Evolutionary conservation across 2,797 vertebrate genomes (phyloP).

Genomic region (Dallia pectoralis): DNA sequence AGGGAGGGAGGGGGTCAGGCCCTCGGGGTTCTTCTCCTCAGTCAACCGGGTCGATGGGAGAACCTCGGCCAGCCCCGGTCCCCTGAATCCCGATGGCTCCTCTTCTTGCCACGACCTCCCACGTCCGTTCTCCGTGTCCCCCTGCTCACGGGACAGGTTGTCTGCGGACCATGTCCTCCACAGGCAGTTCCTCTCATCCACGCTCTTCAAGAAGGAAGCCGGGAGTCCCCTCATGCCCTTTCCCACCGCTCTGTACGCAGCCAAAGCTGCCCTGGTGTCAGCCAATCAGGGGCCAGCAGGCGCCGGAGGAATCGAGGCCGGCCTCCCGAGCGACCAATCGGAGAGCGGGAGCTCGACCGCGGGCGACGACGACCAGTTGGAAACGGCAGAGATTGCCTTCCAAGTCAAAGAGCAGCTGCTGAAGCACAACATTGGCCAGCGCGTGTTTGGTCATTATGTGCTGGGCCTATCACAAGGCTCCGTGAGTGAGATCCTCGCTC

Average conservation of each 20-base stretch:
- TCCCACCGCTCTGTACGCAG: constrained; percentile 79
- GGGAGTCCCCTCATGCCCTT: constrained; percentile 68
- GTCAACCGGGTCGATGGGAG: constrained; percentile 79
- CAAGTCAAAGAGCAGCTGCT: constrained; percentile 98
- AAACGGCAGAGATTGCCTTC: constrained; percentile 95
- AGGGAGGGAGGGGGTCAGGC: constrained; percentile 75
- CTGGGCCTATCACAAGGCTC: constrained; percentile 97
- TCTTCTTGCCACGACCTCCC: constrained; percentile 68
- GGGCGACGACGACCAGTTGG: constrained; percentile 88
- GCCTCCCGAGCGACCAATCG: constrained; percentile 77
- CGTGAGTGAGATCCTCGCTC: constrained; percentile 95
- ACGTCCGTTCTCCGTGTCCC: constrained; percentile 81
- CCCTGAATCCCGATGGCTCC: constrained; percentile 67
- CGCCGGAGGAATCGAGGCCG: constrained; percentile 58
- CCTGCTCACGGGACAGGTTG: constrained; percentile 78
- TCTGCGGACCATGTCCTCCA: constrained; percentile 77
- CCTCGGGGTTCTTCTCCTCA: constrained; percentile 78
- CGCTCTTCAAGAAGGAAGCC: constrained; percentile 81
- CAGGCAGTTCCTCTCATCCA: constrained; percentile 80
- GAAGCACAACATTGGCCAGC: constrained; percentile 98
- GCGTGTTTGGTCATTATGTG: constrained; percentile 97
- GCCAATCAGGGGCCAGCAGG: constrained; percentile 61
- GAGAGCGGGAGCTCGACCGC: constrained; percentile 74
- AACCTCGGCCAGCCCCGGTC: constrained; percentile 77
- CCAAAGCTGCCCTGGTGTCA: constrained; percentile 77